Percentiles rank a stretch among this genome's conserved stretches.
Conservation (phyloP, 2,888 invertebrate genomes). For the Metopia argyrocephala region DNA sequence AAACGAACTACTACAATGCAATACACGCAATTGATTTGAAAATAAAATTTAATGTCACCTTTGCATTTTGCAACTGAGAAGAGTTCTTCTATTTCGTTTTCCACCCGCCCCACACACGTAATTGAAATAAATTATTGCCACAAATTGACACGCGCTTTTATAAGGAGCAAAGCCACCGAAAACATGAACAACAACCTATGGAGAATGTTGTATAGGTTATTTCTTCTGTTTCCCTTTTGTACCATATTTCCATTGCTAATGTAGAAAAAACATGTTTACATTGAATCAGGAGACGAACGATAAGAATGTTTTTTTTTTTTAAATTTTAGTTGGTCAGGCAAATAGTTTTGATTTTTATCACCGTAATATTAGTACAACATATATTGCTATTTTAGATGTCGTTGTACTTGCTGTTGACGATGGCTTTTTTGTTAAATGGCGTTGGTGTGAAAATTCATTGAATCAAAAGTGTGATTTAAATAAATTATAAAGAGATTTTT, state of each 20-base stretch:
- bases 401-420: background rate
- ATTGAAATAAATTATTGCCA: conserved; percentile 59
- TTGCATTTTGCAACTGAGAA: conserved; percentile 41
- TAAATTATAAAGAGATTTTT: conserved; percentile 59
- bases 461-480: conserved; percentile 64
- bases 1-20: conserved; percentile 40
- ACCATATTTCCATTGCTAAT: background rate
- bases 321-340: conserved; percentile 5
- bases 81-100: conserved; percentile 10
- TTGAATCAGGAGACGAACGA: background rate
- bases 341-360: conserved; percentile 53
- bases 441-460: conserved; percentile 58
- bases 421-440: conserved; percentile 40
- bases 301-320: background rate
- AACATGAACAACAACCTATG: background rate
- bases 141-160: conserved; percentile 58
- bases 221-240: background rate
- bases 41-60: conserved; percentile 57
- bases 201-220: background rate
- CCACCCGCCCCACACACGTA: too few species aligned
- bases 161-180: background rate
- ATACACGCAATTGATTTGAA: conserved; percentile 28
- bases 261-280: background rate
- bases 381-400: background rate
- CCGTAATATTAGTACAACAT: conserved; percentile 31